Conservation (phyloP, 2,797 vertebrate genomes). For the Falco naumanni region DNA sequence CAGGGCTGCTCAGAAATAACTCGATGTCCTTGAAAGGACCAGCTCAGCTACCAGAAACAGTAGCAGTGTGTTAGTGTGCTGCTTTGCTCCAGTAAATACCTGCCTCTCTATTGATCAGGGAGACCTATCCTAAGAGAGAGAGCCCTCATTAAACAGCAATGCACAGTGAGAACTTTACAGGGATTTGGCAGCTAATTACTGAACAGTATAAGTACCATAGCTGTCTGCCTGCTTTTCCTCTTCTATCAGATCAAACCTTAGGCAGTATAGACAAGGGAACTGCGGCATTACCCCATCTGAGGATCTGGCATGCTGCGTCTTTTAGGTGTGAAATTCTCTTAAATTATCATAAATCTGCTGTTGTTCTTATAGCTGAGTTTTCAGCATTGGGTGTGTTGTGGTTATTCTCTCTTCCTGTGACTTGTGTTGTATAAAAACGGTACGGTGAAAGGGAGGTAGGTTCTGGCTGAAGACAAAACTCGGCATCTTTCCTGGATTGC, state of each 20-base stretch:
- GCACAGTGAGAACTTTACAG: neutral
- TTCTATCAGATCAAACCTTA: neutral
- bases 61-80: neutral
- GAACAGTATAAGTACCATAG: neutral
- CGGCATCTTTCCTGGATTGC: neutral
- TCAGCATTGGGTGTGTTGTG: neutral
- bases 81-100: neutral
- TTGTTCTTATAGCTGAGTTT: neutral
- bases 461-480: neutral
- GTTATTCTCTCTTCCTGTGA: neutral
- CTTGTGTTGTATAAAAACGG: neutral
- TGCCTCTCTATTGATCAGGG: neutral
- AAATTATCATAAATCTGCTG: neutral
- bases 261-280: neutral
- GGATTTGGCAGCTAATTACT: slow-evolving; percentile 9
- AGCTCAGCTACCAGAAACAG: neutral
- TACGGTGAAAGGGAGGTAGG: neutral
- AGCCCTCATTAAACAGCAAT: slow-evolving; percentile 4
- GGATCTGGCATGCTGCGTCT: neutral
- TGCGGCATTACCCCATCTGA: neutral
- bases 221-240: neutral
- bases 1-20: neutral
- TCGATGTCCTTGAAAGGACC: neutral
- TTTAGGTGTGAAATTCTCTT: neutral
- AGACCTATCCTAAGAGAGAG: neutral